Conservation (phyloP, 2,797 vertebrate species). For the Sebastes iracundus region DNA sequence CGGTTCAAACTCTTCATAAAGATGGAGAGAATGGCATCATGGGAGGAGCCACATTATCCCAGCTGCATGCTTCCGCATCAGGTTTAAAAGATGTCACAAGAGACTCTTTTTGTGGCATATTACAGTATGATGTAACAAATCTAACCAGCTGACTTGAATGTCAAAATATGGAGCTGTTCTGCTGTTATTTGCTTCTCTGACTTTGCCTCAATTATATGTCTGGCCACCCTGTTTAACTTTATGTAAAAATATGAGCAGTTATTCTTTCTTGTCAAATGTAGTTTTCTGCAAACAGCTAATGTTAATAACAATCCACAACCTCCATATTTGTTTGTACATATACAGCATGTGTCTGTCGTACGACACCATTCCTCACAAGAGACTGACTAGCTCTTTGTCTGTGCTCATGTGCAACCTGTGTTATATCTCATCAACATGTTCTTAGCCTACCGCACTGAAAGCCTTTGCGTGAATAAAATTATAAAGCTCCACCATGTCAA, state of each 20-base stretch:
- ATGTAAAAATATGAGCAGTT: not conserved
- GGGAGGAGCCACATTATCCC: not conserved
- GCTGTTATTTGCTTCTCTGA: not conserved
- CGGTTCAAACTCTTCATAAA: not conserved
- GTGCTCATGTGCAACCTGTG: too few relatives aligned
- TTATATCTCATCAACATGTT: not conserved
- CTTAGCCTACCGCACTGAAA: not conserved
- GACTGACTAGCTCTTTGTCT: too few relatives aligned
- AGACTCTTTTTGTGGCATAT: not conserved
- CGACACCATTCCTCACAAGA: not conserved
- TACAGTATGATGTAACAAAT: not conserved
- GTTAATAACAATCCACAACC: not conserved
- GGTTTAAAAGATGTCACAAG: not conserved
- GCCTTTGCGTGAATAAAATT: not conserved
- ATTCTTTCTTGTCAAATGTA: not conserved
- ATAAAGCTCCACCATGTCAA: not conserved
- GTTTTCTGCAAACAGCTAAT: not conserved
- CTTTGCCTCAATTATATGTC: not conserved
- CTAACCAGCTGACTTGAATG: not conserved
- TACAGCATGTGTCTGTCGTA: not conserved
- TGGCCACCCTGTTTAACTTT: not conserved
- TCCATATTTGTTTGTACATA: not conserved
- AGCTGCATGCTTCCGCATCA: not conserved
- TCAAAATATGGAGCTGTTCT: not conserved
- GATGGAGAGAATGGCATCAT: not conserved